Percentiles rank a stretch among this genome's conserved stretches.
Evolutionary conservation across 2,888 invertebrate genomes (phyloP).

Genomic region (Temnothorax rugatulus): DNA sequence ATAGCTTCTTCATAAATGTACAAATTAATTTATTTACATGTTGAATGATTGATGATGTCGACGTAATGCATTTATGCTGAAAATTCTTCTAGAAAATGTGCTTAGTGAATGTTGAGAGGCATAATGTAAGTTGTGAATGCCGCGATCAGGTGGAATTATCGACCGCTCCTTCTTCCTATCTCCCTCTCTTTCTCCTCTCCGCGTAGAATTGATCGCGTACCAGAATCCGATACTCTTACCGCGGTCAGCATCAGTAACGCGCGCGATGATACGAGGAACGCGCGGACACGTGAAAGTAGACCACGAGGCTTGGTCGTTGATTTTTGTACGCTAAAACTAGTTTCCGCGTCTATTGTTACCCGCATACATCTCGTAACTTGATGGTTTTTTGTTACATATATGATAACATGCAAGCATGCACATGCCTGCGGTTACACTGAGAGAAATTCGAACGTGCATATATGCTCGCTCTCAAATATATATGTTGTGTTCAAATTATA

Average conservation of each 20-base stretch:
- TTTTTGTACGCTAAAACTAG: conserved; percentile 71
- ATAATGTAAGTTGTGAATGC: conserved; percentile 1
- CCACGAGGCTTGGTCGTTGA: conserved; percentile 62
- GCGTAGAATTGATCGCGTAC: conserved; percentile 35
- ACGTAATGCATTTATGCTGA: not conserved
- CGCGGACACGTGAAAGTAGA: conserved; percentile 71
- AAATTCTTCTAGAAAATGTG: not conserved
- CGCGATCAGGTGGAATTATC: conserved; percentile 20
- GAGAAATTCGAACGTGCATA: conserved; percentile 21
- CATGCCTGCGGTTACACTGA: conserved; percentile 2
- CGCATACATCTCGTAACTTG: conserved; percentile 40
- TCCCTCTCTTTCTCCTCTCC: not conserved
- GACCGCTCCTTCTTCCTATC: conserved; percentile 5
- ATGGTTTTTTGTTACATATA: conserved; percentile 20
- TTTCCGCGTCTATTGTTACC: conserved; percentile 72
- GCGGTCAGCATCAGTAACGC: conserved; percentile 57
- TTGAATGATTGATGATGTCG: not conserved
- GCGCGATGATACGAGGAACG: conserved; percentile 64
- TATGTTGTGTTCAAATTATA: conserved; percentile 2
- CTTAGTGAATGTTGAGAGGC: not conserved
- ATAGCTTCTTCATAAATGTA: conserved; percentile 3
- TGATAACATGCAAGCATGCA: conserved; percentile 18
- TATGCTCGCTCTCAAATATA: not conserved
- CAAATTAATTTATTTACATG: conserved; percentile 11
- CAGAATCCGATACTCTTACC: conserved; percentile 55